These are phyloP conservation scores for Drosophila ustulata DNA, from an alignment of 2,888 invertebrate genomes.

Conservation along the genomic window DNA sequence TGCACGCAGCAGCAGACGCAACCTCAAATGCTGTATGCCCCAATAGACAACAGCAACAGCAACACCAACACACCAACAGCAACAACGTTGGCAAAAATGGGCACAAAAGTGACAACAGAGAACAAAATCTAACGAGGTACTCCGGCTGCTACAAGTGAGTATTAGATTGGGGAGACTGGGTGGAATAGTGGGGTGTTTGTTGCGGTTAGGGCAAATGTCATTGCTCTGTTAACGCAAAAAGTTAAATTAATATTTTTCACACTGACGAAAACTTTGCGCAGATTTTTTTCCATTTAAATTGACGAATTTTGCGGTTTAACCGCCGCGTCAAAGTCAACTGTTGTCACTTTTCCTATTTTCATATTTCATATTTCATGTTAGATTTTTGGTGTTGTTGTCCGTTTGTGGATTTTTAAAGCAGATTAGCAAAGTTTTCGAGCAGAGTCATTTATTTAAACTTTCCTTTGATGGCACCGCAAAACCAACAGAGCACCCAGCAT, in stretches of 20 bases:
- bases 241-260: constrained; percentile 79
- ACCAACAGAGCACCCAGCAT: constrained; percentile 15
- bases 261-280: constrained; percentile 52
- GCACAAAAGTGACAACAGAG: constrained; percentile 27
- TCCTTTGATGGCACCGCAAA: constrained; percentile 38
- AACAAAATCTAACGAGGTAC: constrained; percentile 27
- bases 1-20: constrained; percentile 30
- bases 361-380: constrained; percentile 34
- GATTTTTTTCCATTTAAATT: constrained; percentile 61
- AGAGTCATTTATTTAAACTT: constrained; percentile 73
- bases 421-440: constrained; percentile 71
- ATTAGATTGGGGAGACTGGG: neutral
- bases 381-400: constrained; percentile 19
- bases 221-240: constrained; percentile 72
- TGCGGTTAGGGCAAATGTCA: constrained; percentile 55
- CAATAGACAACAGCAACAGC: constrained; percentile 57
- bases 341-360: constrained; percentile 50
- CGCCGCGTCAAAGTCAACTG: constrained; percentile 72
- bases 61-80: no score
- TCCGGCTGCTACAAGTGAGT: neutral
- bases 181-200: neutral
- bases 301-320: constrained; percentile 75
- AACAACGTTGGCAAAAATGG: constrained; percentile 18
- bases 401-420: constrained; percentile 58
- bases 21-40: constrained; percentile 52